Evolutionary conservation across 2,888 invertebrate species (phyloP).

Genomic region (Nemotelus pantherinus): DNA sequence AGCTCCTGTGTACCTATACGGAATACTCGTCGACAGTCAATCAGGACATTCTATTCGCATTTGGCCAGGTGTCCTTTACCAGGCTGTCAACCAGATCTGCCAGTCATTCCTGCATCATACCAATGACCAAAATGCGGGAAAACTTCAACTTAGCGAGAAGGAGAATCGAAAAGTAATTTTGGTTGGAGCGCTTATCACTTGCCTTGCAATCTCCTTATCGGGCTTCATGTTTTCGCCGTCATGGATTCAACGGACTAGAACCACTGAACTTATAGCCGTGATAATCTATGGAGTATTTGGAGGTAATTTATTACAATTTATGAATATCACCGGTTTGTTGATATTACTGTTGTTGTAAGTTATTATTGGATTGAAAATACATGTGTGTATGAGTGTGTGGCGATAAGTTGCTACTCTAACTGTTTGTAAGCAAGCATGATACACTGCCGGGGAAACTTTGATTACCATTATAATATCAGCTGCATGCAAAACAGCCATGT

Average conservation of each 20-base stretch:
- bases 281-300: slow-evolving; percentile 63
- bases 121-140: slow-evolving; percentile 57
- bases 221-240: slow-evolving; percentile 63
- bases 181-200: slow-evolving; percentile 60
- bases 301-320: slow-evolving; percentile 53
- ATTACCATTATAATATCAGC: no score
- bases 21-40: slow-evolving; percentile 63
- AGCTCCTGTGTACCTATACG: slow-evolving; percentile 63
- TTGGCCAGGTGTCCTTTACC: slow-evolving; percentile 64
- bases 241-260: slow-evolving; percentile 61
- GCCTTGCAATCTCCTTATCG: slow-evolving; percentile 61
- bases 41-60: slow-evolving; percentile 62
- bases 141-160: slow-evolving; percentile 57
- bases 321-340: neutral
- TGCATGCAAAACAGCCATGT: no score
- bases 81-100: slow-evolving; percentile 61
- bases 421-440: no score
- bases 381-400: neutral
- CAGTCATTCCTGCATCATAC: slow-evolving; percentile 62
- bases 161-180: slow-evolving; percentile 60
- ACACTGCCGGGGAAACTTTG: no score
- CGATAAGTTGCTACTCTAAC: no score
- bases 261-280: slow-evolving; percentile 62
- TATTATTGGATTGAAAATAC: neutral
- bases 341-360: no score